These are phyloP conservation scores for Heterocephalus glaber DNA, from an alignment of 2,113 vertebrate genomes.

Conservation along the genomic window DNA sequence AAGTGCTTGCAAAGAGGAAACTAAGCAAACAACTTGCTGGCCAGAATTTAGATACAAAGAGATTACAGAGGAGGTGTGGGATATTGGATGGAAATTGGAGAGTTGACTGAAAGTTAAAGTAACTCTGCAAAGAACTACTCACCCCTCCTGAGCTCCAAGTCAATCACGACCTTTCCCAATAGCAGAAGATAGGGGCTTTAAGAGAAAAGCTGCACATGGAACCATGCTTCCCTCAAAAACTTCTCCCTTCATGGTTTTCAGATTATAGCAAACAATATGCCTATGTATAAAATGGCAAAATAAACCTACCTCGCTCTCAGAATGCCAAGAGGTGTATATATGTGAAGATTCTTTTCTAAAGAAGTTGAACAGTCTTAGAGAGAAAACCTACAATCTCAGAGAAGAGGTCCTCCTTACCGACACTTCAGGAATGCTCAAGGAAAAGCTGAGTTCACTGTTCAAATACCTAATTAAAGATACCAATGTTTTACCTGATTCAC, in stretches of 20 bases:
- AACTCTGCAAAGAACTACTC: neutral
- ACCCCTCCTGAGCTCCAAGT: neutral
- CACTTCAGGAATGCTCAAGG: neutral
- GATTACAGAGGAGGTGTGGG: neutral
- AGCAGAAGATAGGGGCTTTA: slow-evolving; percentile 9
- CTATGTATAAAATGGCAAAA: neutral
- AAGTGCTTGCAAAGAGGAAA: neutral
- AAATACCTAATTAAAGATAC: neutral
- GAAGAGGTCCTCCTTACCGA: neutral
- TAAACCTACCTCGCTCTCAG: slow-evolving; percentile 37
- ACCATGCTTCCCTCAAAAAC: neutral
- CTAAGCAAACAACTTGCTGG: neutral
- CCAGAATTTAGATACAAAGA: neutral
- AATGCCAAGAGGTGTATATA: neutral
- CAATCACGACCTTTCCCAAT: neutral
- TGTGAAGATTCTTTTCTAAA: neutral
- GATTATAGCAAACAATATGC: neutral
- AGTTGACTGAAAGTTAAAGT: neutral
- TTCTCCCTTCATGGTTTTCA: neutral
- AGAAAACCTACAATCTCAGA: neutral
- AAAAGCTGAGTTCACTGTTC: neutral
- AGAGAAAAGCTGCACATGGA: neutral
- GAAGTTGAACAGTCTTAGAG: neutral
- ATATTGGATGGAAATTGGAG: neutral
- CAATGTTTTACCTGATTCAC: neutral